Evolutionary conservation across 2,113 vertebrate genomes (phyloP).

Genomic region (Cinclus mexicanus): DNA sequence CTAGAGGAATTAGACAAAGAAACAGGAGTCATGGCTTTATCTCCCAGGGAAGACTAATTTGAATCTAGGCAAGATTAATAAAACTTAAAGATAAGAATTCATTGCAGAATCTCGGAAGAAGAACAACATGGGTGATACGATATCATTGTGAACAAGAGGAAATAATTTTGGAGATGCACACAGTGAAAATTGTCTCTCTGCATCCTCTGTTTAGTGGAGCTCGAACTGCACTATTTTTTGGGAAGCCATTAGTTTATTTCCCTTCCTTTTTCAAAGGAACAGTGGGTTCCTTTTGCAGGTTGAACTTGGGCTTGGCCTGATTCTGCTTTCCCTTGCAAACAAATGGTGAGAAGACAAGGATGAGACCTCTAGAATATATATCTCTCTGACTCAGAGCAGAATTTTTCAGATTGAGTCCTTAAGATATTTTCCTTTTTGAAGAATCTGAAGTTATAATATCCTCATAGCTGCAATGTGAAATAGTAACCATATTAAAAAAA

Average conservation of each 20-base stretch:
- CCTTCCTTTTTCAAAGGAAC: not conserved
- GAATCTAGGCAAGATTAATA: not conserved
- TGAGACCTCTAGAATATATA: not conserved
- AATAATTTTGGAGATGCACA: not conserved
- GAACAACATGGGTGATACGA: not conserved
- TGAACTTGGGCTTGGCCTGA: not conserved
- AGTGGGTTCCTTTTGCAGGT: not conserved
- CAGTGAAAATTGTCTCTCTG: not conserved
- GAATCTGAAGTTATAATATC: not conserved
- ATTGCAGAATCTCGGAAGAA: not conserved
- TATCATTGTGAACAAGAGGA: not conserved
- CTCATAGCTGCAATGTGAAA: not conserved
- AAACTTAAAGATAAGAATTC: not conserved
- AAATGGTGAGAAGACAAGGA: not conserved
- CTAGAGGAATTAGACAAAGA: not conserved
- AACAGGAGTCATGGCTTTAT: not conserved
- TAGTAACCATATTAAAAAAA: not conserved
- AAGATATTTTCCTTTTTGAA: not conserved
- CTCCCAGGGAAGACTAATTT: not conserved
- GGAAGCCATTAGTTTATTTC: not conserved
- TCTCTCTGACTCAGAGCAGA: not conserved
- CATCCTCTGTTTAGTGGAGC: not conserved
- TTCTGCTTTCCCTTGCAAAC: not conserved
- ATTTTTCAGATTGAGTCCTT: not conserved
- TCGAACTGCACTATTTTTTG: not conserved